A percentile compares a stretch with the other conserved stretches of the same genome.
These are phyloP conservation scores for Tipula unca DNA, from an alignment of 2,888 invertebrate genomes.

Conservation along the genomic window DNA sequence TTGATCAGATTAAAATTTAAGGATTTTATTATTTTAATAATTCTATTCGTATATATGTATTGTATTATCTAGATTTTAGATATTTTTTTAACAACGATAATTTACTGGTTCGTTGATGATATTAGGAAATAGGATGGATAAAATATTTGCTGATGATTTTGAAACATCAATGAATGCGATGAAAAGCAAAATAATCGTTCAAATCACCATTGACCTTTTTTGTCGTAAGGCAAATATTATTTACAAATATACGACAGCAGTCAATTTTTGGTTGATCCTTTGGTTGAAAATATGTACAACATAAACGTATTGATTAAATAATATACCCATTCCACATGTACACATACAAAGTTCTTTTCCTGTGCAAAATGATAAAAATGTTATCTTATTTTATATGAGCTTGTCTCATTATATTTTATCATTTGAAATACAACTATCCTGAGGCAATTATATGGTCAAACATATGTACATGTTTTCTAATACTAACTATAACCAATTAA, in stretches of 20 bases:
- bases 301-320: not conserved
- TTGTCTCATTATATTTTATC: not conserved
- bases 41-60: too few relatives aligned
- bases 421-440: not conserved
- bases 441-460: not conserved
- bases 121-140: too few relatives aligned
- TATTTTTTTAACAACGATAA: too few relatives aligned
- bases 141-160: too few relatives aligned
- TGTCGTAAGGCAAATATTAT: not conserved
- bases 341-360: not conserved
- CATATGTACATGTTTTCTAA: not conserved
- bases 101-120: too few relatives aligned
- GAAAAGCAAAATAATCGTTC: not conserved
- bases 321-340: not conserved
- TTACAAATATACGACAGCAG: not conserved
- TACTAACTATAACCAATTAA: not conserved
- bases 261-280: not conserved
- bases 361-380: not conserved
- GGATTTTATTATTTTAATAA: too few relatives aligned
- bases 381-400: not conserved
- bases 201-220: not conserved
- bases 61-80: too few relatives aligned
- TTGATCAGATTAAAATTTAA: too few relatives aligned
- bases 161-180: not conserved
- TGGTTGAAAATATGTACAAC: not conserved